phyloP scores from a whole-genome alignment of 1,140 invertebrate species.

The Episyrphus balteatus region DNA sequence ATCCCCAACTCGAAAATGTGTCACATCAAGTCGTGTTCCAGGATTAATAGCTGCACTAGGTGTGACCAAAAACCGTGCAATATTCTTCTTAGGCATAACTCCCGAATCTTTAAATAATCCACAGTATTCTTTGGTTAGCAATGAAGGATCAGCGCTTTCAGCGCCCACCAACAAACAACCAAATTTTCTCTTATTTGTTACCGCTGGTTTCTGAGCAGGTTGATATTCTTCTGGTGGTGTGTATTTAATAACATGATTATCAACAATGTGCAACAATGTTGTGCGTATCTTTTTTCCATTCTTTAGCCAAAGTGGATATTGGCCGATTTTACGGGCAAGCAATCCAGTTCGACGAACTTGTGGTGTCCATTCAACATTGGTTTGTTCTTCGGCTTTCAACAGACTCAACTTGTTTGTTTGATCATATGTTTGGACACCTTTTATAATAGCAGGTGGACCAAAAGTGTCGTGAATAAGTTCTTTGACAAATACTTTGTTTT shows the following conservation, averaged over 20 bases:
- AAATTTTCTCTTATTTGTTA: slow-evolving; percentile 37
- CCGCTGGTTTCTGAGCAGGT: slow-evolving; percentile 40
- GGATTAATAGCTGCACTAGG: slow-evolving; percentile 77
- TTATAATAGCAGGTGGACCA: slow-evolving; percentile 37
- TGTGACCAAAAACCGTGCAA: slow-evolving; percentile 77
- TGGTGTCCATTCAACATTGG: slow-evolving; percentile 51
- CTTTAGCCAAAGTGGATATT: slow-evolving; percentile 85
- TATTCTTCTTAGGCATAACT: slow-evolving; percentile 74
- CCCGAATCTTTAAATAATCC: slow-evolving; percentile 76
- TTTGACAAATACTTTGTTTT: slow-evolving; percentile 74
- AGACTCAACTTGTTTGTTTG: slow-evolving; percentile 37
- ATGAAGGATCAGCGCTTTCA: slow-evolving; percentile 73
- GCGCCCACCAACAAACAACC: slow-evolving; percentile 80
- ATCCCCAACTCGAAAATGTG: slow-evolving; percentile 87
- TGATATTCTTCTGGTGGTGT: slow-evolving; percentile 69
- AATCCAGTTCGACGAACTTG: slow-evolving; percentile 63
- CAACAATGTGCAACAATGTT: slow-evolving; percentile 81
- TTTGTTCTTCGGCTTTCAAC: slow-evolving; percentile 43
- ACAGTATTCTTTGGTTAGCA: slow-evolving; percentile 82
- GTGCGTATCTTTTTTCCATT: slow-evolving; percentile 65
- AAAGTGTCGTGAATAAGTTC: slow-evolving; percentile 62
- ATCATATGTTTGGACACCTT: slow-evolving; percentile 37
- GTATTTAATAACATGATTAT: slow-evolving; percentile 94
- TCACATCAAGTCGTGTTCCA: slow-evolving; percentile 78
- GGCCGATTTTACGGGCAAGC: slow-evolving; percentile 86